phyloP scores from a whole-genome alignment of 2,113 vertebrate species.

The Thermophis baileyi region DNA sequence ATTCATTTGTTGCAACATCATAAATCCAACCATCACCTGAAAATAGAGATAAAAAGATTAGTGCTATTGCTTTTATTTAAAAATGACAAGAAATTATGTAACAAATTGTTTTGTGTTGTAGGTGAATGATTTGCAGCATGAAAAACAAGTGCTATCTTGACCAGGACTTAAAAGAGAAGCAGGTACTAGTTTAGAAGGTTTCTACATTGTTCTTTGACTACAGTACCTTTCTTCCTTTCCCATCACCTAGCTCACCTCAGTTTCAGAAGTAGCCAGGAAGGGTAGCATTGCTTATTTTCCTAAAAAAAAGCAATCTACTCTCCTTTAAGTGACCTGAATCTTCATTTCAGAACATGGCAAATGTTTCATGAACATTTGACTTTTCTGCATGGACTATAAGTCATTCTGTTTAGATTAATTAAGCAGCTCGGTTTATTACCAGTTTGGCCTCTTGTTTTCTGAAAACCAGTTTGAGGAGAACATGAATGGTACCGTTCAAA shows the following conservation, averaged over 20 bases:
- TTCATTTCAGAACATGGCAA: neutral
- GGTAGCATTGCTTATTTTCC: neutral
- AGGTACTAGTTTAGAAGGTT: neutral
- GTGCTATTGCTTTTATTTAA: neutral
- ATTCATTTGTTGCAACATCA: slow-evolving; percentile 77
- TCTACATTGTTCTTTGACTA: neutral
- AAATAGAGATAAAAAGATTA: neutral
- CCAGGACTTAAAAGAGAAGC: neutral
- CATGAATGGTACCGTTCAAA: neutral
- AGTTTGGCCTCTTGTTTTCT: neutral
- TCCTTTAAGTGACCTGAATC: neutral
- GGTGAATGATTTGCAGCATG: neutral
- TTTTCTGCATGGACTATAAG: neutral
- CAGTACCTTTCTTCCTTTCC: neutral
- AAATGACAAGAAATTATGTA: neutral
- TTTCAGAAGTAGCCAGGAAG: neutral
- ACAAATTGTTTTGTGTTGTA: neutral
- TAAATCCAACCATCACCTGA: slow-evolving; percentile 89
- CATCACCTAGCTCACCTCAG: neutral
- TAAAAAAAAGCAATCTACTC: neutral
- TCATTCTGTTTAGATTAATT: neutral
- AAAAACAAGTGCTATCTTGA: neutral
- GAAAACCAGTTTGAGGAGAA: neutral
- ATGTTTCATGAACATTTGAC: neutral
- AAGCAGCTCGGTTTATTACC: neutral